Base-by-base conservation (phyloP, 1,140 invertebrate species). In the Dendroctonus valens region DNA sequence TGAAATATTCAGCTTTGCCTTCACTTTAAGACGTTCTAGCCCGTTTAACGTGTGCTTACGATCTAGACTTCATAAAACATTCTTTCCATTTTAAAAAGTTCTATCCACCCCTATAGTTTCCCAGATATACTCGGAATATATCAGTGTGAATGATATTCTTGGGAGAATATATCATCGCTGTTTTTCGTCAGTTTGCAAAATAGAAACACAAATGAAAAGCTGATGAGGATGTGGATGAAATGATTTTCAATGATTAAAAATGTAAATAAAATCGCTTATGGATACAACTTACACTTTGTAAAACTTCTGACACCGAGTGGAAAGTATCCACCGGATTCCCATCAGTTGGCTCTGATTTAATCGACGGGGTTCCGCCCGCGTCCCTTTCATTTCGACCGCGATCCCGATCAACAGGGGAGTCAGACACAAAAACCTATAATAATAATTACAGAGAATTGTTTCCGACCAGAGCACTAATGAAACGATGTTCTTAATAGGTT, bases 371-470 rank as follows among this genome's bases (percentile, higher is more conserved):
- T 77, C 81, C 81, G 72, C 74, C 80, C 41, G 81, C 80, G 14
- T 83, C 81, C 81, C 81, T 70, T 80, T 83, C 62, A 57, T 26
- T 50, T n/a, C 58, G 58, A 41, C 55, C 54, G 15, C 50, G 63
- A 59, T 59, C 85, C 61, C 83, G 76, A 76, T 87, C 85, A 73
- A 81, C 80, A 69, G 83, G 82, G 72, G 85, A 81, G 41, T 62
- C 59, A 42, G 65, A 37, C 44, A 61, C 51, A 66, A 66, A 66
- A 61, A 61, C 59, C 65, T 60, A 59, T 12, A 55, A 49, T 50
- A 46, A 26, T 55, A 26, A 26, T 26, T 26, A 26, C 26, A 26
- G 26, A 26, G 26, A 26, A 26, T 26, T 26, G 26, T 26, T 26
- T 26, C 26, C 26, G 26, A 26, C 26, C 3, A 3, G n/a, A n/a